A percentile compares a stretch with the other conserved stretches of the same genome.
Evolutionary conservation across 1,140 invertebrate genomes (phyloP).

Genomic region (Potamilus streckersoni): DNA sequence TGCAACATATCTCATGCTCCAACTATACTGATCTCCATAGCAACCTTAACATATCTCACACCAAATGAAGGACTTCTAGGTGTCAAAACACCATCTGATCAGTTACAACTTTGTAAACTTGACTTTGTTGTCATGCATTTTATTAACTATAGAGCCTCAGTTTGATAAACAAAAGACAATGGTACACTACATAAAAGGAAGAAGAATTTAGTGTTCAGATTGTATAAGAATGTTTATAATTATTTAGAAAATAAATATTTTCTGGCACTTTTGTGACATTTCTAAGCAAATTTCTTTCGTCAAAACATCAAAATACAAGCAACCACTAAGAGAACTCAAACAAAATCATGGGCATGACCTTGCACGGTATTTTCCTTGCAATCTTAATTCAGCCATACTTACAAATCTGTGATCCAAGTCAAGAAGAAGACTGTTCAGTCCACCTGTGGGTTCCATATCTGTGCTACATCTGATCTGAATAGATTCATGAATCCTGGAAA

Average conservation of each 20-base stretch:
- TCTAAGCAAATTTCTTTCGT: too few species aligned
- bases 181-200: too few species aligned
- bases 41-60: too few species aligned
- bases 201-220: too few species aligned
- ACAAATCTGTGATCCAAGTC: constrained; percentile 63
- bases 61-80: too few species aligned
- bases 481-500: constrained; percentile 56
- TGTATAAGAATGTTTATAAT: too few species aligned
- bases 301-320: background rate
- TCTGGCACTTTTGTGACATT: too few species aligned
- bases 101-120: background rate
- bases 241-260: too few species aligned
- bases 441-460: constrained; percentile 9
- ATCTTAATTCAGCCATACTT: constrained; percentile 24
- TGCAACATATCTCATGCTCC: too few species aligned
- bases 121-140: background rate
- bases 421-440: constrained; percentile 75
- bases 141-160: background rate
- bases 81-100: too few species aligned
- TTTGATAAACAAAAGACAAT: background rate
- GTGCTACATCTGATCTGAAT: constrained; percentile 17
- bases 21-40: too few species aligned
- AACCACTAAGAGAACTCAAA: background rate
- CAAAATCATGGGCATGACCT: background rate
- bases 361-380: background rate